Evolutionary conservation across 2,113 vertebrate species (phyloP).

Genomic region (Catagonus wagneri): DNA sequence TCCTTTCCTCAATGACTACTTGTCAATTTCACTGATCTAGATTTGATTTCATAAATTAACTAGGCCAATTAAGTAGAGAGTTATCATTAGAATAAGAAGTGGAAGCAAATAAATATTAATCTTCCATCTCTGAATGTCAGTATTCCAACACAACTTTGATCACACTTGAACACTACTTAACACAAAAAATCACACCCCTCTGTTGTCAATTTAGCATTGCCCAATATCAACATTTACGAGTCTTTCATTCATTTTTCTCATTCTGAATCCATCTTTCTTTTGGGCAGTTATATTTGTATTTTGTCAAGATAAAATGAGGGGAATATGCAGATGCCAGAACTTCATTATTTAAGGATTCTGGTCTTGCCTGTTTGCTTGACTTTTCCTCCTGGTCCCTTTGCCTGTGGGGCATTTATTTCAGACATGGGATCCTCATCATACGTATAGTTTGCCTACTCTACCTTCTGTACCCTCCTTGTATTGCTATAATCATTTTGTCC

Average conservation of each 20-base stretch:
- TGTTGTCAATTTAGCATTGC: constrained; percentile 40
- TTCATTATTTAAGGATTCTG: background rate
- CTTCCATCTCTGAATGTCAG: constrained; percentile 71
- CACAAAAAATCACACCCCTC: constrained; percentile 45
- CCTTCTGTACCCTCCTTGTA: background rate
- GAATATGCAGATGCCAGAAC: background rate
- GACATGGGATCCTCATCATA: background rate
- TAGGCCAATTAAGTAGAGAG: constrained; percentile 85
- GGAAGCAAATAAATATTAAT: constrained; percentile 88
- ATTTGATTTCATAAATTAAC: constrained; percentile 89
- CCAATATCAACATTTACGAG: constrained; percentile 26
- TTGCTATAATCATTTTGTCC: background rate
- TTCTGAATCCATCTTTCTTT: constrained; percentile 16
- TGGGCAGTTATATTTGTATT: constrained; percentile 24
- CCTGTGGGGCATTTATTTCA: background rate
- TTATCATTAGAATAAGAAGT: constrained; percentile 87
- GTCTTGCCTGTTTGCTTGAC: background rate
- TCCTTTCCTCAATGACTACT: constrained; percentile 86
- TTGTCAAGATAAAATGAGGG: background rate
- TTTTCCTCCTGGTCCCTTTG: background rate
- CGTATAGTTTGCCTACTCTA: background rate
- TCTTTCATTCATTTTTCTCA: constrained; percentile 41
- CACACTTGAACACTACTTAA: constrained; percentile 49
- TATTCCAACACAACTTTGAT: constrained; percentile 70
- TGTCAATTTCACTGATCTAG: constrained; percentile 88